phyloP scores from a whole-genome alignment of 53 echinoderm and acorn worm species.

The Actinopyga echinites region DNA sequence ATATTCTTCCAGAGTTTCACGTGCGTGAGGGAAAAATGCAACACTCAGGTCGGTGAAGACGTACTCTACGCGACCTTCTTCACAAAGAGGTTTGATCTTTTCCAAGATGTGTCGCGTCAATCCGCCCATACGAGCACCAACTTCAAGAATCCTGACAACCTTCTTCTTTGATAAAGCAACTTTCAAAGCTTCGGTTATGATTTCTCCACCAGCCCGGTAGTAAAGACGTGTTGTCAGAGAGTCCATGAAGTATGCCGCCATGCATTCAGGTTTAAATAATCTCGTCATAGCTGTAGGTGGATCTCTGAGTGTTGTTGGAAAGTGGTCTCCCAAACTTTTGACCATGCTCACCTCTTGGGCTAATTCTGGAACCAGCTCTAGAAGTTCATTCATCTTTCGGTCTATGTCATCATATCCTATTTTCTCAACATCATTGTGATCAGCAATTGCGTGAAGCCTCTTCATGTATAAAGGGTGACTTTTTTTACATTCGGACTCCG shows the following conservation, averaged over 20 bases:
- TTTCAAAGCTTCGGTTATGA: slow-evolving; percentile 60
- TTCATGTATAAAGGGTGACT: slow-evolving; percentile 60
- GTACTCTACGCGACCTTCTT: slow-evolving; percentile 71
- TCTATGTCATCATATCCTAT: slow-evolving; percentile 68
- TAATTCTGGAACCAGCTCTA: slow-evolving; percentile 62
- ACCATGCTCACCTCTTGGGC: slow-evolving; percentile 77
- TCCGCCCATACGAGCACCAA: slow-evolving; percentile 90
- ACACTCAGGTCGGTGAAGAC: slow-evolving; percentile 92
- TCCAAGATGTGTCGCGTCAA: slow-evolving; percentile 70
- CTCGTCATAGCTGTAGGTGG: slow-evolving; percentile 76
- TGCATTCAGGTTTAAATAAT: slow-evolving; percentile 74
- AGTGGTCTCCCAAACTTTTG: slow-evolving; percentile 75
- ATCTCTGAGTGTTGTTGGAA: slow-evolving; percentile 74
- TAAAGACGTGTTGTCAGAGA: slow-evolving; percentile 82
- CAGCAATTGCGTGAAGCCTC: slow-evolving; percentile 62
- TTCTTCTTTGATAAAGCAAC: slow-evolving; percentile 68
- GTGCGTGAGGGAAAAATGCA: slow-evolving; percentile 86
- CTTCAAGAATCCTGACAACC: slow-evolving; percentile 76
- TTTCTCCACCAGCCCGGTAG: slow-evolving; percentile 72
- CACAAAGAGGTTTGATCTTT: slow-evolving; percentile 53
- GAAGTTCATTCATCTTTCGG: slow-evolving; percentile 53
- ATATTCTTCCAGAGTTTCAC: slow-evolving; percentile 67
- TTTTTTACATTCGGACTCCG: slow-evolving; percentile 54
- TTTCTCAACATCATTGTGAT: slow-evolving; percentile 43
- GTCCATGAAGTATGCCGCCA: slow-evolving; percentile 74